Base-by-base conservation (phyloP, 2,113 vertebrate species). In the Indri indri region DNA sequence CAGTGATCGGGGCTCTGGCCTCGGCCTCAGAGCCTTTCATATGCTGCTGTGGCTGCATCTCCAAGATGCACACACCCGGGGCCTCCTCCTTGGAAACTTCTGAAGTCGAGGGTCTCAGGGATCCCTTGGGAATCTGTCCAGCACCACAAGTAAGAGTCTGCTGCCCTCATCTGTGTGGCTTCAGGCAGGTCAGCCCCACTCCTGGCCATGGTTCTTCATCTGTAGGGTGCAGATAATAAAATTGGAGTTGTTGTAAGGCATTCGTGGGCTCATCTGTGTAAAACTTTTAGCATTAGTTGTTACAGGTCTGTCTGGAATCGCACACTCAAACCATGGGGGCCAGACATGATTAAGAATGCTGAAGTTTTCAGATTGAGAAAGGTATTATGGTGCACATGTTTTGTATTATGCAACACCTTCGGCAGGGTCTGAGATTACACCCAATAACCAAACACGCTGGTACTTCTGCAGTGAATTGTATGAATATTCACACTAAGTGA, bases 351-450 rank as follows among this genome's bases (percentile, higher is more conserved):
- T 65, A 54, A 2, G 61, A 71, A 76, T 66, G 65, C 73, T 40
- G 87, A 63, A 16, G 7, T 52, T 70, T 40, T 45, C 82, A 63
- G 68, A 37, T 61, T 13, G 14, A 74, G 82, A 65, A 82, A 91
- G 12, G 32, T 23, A 37, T 6, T 30, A 13, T 4, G 17, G 30
- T 6, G 0, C 34, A 27, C 22, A 1, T 40, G 10, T 11, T 1
- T 4, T 32, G 54, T 8, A 9, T 5, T 20, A 34, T 3, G 54
- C 77, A 34, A 14, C 18, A 14, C 17, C 66, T 59, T 37, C 6
- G 4, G 59, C 42, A 9, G 52, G 12, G 20, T 63, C 79, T 14
- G 32, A 40, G 68, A 59, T 27, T 32, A 40, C 50, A 87, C 59
- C 59, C 52, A 1, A 2, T 47, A 25, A n/a, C 20, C 27, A 71